These are phyloP conservation scores for Aleiodes sp. DNA, from an alignment of 1,140 invertebrate species.

Conservation along the genomic window DNA sequence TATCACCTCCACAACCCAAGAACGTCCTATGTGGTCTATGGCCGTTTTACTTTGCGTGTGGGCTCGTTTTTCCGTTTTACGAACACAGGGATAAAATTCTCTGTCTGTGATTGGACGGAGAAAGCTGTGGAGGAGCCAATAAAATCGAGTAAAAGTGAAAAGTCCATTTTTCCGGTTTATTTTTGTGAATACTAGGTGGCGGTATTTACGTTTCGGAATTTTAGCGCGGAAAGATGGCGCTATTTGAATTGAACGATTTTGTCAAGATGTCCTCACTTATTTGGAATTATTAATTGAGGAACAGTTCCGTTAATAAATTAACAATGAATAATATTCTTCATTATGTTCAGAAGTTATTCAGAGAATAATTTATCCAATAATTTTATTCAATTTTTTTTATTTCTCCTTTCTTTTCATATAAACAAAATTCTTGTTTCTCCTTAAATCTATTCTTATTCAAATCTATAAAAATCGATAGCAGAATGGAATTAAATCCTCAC, in stretches of 20 bases:
- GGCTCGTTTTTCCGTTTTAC: neutral
- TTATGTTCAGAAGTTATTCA: neutral
- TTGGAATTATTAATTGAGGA: too few species aligned
- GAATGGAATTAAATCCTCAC: neutral
- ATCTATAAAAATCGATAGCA: neutral
- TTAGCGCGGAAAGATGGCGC: too few species aligned
- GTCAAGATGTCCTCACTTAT: too few species aligned
- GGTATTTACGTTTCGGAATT: too few species aligned
- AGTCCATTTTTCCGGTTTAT: neutral
- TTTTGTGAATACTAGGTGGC: neutral
- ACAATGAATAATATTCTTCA: too few species aligned
- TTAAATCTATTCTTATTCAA: constrained; percentile 18
- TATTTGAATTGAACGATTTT: too few species aligned
- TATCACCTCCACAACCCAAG: neutral
- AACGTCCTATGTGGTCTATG: constrained; percentile 6
- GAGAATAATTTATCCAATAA: neutral
- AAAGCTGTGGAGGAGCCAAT: too few species aligned
- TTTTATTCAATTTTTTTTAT: neutral
- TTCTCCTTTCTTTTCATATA: neutral
- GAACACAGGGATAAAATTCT: neutral
- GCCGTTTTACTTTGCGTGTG: neutral
- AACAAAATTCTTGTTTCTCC: constrained; percentile 6
- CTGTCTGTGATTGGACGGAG: too few species aligned
- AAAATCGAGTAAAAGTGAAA: neutral
- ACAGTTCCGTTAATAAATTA: too few species aligned